These are phyloP conservation scores for Ahaetulla prasina DNA, from an alignment of 2,113 vertebrate species.

Conservation along the genomic window DNA sequence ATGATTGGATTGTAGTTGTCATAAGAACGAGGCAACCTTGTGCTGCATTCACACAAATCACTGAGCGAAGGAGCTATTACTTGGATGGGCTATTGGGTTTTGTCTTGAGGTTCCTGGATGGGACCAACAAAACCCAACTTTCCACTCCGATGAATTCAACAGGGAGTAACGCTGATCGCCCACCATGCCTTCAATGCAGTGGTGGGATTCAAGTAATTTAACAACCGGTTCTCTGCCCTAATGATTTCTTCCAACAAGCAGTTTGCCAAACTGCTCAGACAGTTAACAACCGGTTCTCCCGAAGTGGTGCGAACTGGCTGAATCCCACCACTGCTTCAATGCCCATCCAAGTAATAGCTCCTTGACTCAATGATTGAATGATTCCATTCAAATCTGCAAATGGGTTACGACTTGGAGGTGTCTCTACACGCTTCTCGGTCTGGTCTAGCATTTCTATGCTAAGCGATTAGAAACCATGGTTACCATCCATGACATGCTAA, in stretches of 20 bases:
- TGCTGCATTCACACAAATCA: neutral
- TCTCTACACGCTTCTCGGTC: neutral
- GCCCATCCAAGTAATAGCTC: no score
- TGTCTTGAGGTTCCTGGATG: neutral
- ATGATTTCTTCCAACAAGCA: no score
- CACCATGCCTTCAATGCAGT: neutral
- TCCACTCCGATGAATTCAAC: neutral
- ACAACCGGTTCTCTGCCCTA: no score
- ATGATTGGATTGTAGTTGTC: neutral
- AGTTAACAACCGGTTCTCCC: no score
- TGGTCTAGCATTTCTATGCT: neutral
- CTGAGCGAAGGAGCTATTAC: neutral
- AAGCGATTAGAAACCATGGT: neutral
- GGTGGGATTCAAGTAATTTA: no score
- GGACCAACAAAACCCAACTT: neutral
- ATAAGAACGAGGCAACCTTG: neutral
- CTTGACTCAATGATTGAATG: no score
- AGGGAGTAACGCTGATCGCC: neutral
- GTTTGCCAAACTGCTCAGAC: no score
- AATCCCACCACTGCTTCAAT: no score
- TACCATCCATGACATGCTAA: neutral
- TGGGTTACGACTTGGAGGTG: fast-evolving
- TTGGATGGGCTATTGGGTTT: neutral
- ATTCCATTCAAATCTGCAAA: neutral
- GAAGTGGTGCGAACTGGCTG: no score